Conservation (phyloP, 1,140 invertebrate genomes). For the Dreissena polymorpha region DNA sequence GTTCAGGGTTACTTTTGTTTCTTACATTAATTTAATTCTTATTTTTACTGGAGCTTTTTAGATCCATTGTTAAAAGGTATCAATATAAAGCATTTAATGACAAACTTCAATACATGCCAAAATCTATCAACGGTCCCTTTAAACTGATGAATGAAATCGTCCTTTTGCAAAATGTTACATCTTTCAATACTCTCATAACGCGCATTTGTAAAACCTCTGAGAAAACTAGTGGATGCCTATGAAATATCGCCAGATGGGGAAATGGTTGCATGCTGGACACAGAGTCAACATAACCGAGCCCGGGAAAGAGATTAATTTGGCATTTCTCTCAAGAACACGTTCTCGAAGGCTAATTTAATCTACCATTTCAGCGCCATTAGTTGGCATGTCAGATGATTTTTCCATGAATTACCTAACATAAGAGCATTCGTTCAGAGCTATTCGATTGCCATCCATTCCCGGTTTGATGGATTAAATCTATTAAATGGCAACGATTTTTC, state of each 20-base stretch:
- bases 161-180: no score
- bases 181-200: no score
- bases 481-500: constrained; percentile 17
- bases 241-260: constrained; percentile 51
- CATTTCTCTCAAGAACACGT: constrained; percentile 40
- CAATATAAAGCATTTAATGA: no score
- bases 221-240: no score
- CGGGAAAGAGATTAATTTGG: constrained; percentile 49
- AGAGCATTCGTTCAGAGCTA: constrained; percentile 53
- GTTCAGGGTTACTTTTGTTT: no score
- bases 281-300: constrained; percentile 50
- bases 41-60: no score
- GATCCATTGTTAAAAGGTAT: no score
- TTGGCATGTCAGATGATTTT: constrained; percentile 53
- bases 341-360: constrained; percentile 54
- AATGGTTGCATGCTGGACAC: constrained; percentile 39
- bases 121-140: no score
- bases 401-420: constrained; percentile 59
- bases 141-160: no score
- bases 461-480: constrained; percentile 54
- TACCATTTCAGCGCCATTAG: constrained; percentile 55
- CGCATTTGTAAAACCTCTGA: no score
- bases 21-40: no score
- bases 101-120: no score
- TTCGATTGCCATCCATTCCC: constrained; percentile 36